Percentiles rank a stretch among this genome's conserved stretches.
Conservation (phyloP, 1,140 invertebrate species). For the Micrasema longulum region DNA sequence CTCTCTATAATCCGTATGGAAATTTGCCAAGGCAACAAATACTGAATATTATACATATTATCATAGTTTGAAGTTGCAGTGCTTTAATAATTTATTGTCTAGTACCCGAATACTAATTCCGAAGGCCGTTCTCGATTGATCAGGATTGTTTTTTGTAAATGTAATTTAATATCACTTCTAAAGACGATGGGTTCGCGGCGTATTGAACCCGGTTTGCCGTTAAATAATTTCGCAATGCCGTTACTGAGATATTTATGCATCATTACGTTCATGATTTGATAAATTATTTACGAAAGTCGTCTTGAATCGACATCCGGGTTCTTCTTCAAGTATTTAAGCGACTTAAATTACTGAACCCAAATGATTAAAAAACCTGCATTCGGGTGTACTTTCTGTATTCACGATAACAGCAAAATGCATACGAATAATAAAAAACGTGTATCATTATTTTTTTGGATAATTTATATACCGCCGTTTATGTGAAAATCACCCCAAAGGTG, state of each 20-base stretch:
- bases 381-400: no score
- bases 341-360: neutral
- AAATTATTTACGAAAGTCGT: slow-evolving; percentile 1
- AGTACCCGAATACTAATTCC: slow-evolving; percentile 1
- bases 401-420: no score
- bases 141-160: neutral
- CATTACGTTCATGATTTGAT: neutral
- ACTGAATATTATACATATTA: no score
- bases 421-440: no score
- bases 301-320: slow-evolving; percentile 24
- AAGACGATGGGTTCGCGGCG: neutral
- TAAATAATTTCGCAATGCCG: slow-evolving; percentile 29
- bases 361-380: no score
- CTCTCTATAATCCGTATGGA: no score
- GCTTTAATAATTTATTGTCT: neutral
- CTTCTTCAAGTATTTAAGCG: no score
- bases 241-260: slow-evolving; percentile 21
- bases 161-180: no score
- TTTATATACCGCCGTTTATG: no score
- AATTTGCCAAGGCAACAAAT: no score
- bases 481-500: no score
- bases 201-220: slow-evolving; percentile 13
- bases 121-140: slow-evolving; percentile 5
- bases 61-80: slow-evolving; percentile 5
- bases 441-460: no score